A percentile compares a stretch with the other conserved stretches of the same genome.
phyloP scores from a whole-genome alignment of 2,797 vertebrate genomes.

The Gallinago stenura region DNA sequence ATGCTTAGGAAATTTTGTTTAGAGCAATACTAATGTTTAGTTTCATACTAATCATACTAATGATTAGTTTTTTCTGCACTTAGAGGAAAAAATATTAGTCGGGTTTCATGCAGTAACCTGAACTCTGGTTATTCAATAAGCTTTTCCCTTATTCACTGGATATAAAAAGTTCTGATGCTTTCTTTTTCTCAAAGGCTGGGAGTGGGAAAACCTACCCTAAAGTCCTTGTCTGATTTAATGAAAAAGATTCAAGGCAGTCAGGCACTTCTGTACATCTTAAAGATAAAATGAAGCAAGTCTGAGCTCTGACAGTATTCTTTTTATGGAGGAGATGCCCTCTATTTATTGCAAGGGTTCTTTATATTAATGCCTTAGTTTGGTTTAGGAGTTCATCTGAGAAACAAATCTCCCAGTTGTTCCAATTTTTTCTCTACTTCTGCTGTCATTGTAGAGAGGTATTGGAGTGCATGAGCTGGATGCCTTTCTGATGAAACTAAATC shows the following conservation, averaged over 20 bases:
- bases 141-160: neutral
- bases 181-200: neutral
- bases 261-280: neutral
- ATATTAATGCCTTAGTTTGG: neutral
- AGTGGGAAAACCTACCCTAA: neutral
- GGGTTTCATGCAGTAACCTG: neutral
- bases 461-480: neutral
- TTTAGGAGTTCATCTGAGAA: constrained; percentile 11
- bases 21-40: neutral
- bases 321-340: neutral
- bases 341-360: constrained; percentile 6
- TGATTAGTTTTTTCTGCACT: neutral
- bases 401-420: neutral
- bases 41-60: neutral
- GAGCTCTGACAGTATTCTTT: neutral
- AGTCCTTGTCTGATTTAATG: neutral
- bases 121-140: neutral
- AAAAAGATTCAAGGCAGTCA: neutral
- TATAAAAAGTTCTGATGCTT: neutral
- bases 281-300: neutral
- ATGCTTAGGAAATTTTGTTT: neutral
- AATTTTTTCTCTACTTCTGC: neutral
- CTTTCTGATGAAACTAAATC: neutral
- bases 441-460: neutral
- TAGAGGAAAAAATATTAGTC: neutral